Evolutionary conservation across 1,140 invertebrate species (phyloP).

Genomic region (Pachyrhynchus sulphureomaculatus): DNA sequence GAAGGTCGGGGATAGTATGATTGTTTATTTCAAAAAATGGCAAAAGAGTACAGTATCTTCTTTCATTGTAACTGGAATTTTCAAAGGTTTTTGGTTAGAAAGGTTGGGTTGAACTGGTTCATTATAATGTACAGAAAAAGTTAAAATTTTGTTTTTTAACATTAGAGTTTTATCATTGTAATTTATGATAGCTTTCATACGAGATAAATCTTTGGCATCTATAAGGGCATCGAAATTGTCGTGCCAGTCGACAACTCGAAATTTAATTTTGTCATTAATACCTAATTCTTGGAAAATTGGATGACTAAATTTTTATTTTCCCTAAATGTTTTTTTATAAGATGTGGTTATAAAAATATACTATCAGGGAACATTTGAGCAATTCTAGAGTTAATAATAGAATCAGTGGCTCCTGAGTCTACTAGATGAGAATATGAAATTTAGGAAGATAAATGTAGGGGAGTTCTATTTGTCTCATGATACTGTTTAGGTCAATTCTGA

Average conservation of each 20-base stretch:
- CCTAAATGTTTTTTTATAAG: neutral
- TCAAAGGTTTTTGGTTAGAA: neutral
- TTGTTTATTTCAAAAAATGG: too few relatives aligned
- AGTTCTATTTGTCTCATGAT: too few relatives aligned
- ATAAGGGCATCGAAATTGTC: slow-evolving; percentile 1
- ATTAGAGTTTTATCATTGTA: slow-evolving; percentile 5
- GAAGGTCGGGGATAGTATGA: slow-evolving; percentile 38
- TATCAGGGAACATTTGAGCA: neutral
- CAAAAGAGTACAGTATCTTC: too few relatives aligned
- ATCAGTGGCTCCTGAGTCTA: neutral
- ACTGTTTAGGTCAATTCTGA: too few relatives aligned
- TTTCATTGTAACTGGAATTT: neutral
- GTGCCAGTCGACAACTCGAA: slow-evolving; percentile 3
- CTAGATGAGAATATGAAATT: neutral
- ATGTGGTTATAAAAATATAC: neutral
- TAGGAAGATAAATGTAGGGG: too few relatives aligned
- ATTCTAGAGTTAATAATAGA: neutral
- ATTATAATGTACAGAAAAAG: too few relatives aligned
- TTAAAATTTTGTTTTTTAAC: too few relatives aligned
- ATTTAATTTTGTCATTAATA: neutral
- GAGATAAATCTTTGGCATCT: too few relatives aligned
- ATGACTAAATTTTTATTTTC: slow-evolving; percentile 1
- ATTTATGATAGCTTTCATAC: too few relatives aligned
- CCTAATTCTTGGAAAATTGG: slow-evolving; percentile 4
- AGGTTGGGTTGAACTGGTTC: too few relatives aligned